Evolutionary conservation across 2,888 invertebrate genomes (phyloP), one percentile per base, ranked within the genome.

Genomic region (Brachypterus glaber): DNA sequence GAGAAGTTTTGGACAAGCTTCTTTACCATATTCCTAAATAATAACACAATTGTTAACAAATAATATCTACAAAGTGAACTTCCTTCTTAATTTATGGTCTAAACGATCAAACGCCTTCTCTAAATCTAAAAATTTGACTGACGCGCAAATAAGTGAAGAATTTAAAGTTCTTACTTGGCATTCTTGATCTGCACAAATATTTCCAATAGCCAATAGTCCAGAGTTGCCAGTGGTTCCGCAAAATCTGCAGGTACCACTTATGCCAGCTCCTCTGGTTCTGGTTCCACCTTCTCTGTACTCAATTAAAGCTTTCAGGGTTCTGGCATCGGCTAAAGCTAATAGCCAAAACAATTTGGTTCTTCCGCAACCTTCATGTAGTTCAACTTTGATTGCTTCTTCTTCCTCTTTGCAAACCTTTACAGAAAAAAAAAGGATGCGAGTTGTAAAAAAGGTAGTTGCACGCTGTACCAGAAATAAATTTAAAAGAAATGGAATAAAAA

Each of bases 281-380:
- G 75, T 72, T 37, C 76, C 67, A 26, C 84, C 87, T 52, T 85
- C 84, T 17, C 95, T 76, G 63, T 95, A 92, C 64, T 97, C 96
- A 1, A 87, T 82, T 53, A 89, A 66, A 0, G 84, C 88, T 63
- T 96, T 96, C 11, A 96, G 68, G 0, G 95, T 95, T 50, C 86
- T 79, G 1, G 92, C 85, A 61, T 97, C 96, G 1, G 96, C 92
- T 14, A 97, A 68, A 1, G 93, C 82, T 54, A 95, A 70, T 4
- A 97, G 72, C 93, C 96, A 96, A 64, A 92, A 93, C 3, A 97
- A 70, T 64, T 96, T 95, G 1, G 91, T 92, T 24, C 97, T 76
- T 0, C 96, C 96, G 61, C 96, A 96, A 0, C 86, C 84, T 66
- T 93, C 96, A 64, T 97, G 96, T n/a, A 96, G 74, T 64, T 97